A percentile compares a stretch with the other conserved stretches of the same genome.
Conservation (phyloP, 1,140 invertebrate species). For the Bicyclus anynana region DNA sequence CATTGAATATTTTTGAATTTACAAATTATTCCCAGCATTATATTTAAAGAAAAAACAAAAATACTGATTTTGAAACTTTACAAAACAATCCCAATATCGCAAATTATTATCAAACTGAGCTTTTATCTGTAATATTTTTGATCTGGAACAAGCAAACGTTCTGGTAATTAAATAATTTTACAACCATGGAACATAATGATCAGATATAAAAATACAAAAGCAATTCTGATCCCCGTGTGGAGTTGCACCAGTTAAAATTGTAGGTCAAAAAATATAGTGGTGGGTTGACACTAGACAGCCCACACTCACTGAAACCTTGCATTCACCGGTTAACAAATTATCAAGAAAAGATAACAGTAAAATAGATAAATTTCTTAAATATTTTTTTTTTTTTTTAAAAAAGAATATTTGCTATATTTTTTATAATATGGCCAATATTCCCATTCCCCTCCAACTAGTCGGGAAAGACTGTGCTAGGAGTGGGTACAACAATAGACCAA, state of each 20-base stretch:
- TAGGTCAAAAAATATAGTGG: conserved; percentile 71
- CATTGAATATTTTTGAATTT: conserved; percentile 13
- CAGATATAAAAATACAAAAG: conserved; percentile 76
- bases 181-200: conserved; percentile 35
- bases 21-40: conserved; percentile 14
- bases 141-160: conserved; percentile 3
- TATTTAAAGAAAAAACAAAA: conserved; percentile 11
- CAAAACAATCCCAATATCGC: conserved; percentile 20
- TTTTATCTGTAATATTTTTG: not conserved
- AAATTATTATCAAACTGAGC: not conserved
- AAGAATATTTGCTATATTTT: no score
- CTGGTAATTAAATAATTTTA: conserved; percentile 21
- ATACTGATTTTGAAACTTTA: conserved; percentile 33
- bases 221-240: conserved; percentile 55
- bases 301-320: conserved; percentile 22
- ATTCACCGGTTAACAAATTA: not conserved
- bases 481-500: no score
- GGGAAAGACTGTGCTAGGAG: no score
- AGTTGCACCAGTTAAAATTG: conserved; percentile 63
- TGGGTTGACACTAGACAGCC: conserved; percentile 39
- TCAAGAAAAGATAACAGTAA: no score
- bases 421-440: no score
- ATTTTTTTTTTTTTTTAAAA: no score
- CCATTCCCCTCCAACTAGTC: no score
- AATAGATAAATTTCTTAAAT: no score